Conservation (phyloP, 2,797 vertebrate species). For the Hipposideros larvatus region DNA sequence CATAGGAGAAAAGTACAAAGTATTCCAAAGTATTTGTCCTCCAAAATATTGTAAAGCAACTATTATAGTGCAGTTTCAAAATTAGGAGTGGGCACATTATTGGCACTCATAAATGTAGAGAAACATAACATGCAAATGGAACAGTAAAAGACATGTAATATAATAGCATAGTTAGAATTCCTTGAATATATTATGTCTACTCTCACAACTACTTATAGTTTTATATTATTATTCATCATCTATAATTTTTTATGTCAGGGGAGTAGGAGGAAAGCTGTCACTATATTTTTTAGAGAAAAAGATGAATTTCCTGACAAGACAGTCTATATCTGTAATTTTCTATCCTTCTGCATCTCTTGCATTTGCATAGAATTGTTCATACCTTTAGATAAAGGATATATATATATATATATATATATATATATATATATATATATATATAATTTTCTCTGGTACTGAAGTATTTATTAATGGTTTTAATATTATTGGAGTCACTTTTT, state of each 20-base stretch:
- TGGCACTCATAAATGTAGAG: not conserved
- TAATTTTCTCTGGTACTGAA: conserved; percentile 26
- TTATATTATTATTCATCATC: conserved; percentile 55
- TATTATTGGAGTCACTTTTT: conserved; percentile 51
- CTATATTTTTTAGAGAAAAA: conserved; percentile 57
- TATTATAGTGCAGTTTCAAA: not conserved
- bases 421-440: not conserved
- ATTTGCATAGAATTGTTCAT: conserved; percentile 43
- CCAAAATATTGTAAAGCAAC: not conserved
- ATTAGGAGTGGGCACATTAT: not conserved
- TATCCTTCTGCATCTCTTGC: not conserved
- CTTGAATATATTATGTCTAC: not conserved
- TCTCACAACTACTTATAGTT: conserved; percentile 47
- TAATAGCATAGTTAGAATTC: not conserved
- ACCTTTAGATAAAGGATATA: not conserved
- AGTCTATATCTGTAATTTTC: conserved; percentile 53
- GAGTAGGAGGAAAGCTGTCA: conserved; percentile 67
- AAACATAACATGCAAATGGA: not conserved
- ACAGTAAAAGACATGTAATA: not conserved
- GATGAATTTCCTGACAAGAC: conserved; percentile 66
- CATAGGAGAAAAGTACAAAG: not conserved
- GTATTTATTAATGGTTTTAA: conserved; percentile 44
- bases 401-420: not conserved
- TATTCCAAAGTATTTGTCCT: not conserved
- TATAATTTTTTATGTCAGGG: conserved; percentile 37